Evolutionary conservation across 1,140 invertebrate genomes (phyloP).

Genomic region (Calosoma granatense): DNA sequence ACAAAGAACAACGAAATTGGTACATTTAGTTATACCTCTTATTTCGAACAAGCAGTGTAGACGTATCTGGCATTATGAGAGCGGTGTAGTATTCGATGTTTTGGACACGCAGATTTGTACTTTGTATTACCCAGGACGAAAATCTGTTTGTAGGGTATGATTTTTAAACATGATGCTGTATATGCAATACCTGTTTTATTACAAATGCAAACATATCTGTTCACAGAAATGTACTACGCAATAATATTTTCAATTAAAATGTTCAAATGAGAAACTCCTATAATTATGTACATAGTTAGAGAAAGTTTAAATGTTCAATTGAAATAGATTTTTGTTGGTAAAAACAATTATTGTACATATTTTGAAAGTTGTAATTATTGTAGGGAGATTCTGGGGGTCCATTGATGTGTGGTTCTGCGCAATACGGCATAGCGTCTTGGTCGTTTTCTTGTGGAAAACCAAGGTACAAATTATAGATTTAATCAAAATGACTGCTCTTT

Average conservation of each 20-base stretch:
- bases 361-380: not conserved
- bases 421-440: not conserved
- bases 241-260: too few relatives aligned
- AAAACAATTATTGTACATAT: not conserved
- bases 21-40: not conserved
- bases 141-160: not conserved
- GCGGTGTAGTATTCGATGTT: not conserved
- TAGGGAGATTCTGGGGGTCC: not conserved
- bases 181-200: too few relatives aligned
- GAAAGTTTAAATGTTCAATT: too few relatives aligned
- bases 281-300: too few relatives aligned
- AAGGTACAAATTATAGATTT: conserved; percentile 3
- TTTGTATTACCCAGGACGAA: not conserved
- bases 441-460: not conserved
- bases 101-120: not conserved
- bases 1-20: not conserved
- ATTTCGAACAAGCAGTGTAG: not conserved
- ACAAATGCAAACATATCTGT: too few relatives aligned
- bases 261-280: too few relatives aligned
- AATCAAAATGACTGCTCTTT: too few relatives aligned
- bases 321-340: too few relatives aligned
- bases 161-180: too few relatives aligned
- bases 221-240: too few relatives aligned
- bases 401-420: not conserved
- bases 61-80: not conserved